Evolutionary conservation across 2,888 invertebrate genomes (phyloP).

Genomic region (Hymenopus coronatus): DNA sequence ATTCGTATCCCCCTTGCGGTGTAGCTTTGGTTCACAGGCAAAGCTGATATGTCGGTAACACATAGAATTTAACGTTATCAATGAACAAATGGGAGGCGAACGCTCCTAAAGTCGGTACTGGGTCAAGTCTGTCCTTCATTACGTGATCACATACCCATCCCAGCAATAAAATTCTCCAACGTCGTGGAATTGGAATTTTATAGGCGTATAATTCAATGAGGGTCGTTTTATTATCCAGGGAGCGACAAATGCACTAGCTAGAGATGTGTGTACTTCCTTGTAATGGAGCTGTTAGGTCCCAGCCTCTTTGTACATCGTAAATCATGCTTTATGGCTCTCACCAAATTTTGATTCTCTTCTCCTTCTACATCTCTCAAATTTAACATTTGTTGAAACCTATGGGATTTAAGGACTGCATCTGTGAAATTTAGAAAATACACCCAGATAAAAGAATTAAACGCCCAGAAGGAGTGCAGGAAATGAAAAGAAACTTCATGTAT

Average conservation of each 20-base stretch:
- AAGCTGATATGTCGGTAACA: too few relatives aligned
- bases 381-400: too few relatives aligned
- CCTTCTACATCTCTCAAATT: too few relatives aligned
- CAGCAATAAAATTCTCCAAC: not conserved
- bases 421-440: too few relatives aligned
- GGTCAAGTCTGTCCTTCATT: not conserved
- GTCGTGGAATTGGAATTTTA: not conserved
- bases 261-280: not conserved
- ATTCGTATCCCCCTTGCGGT: too few relatives aligned
- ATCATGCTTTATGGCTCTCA: not conserved
- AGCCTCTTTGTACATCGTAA: not conserved
- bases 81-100: not conserved
- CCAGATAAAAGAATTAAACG: too few relatives aligned
- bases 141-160: not conserved
- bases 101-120: not conserved
- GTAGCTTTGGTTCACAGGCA: too few relatives aligned
- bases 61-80: too few relatives aligned
- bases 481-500: too few relatives aligned
- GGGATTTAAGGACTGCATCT: too few relatives aligned
- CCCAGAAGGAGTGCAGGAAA: too few relatives aligned
- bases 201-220: conserved; percentile 12
- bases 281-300: not conserved
- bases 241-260: not conserved
- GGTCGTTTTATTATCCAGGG: not conserved
- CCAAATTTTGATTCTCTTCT: too few relatives aligned